These are phyloP conservation scores for Druon quercuslanigerum DNA, from an alignment of 1,140 invertebrate species.

Conservation along the genomic window DNA sequence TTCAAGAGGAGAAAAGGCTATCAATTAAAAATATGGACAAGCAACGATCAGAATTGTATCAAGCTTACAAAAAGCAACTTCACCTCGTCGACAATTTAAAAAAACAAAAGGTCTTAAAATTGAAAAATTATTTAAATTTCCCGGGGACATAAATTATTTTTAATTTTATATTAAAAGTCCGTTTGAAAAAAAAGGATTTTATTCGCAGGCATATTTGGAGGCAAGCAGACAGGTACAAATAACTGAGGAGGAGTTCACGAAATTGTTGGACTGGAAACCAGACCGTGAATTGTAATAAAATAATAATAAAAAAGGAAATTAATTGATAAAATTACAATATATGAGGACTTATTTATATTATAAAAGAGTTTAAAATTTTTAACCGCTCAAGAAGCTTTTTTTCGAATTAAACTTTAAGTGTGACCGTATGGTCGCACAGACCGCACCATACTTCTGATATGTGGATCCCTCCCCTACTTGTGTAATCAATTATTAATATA, in stretches of 20 bases:
- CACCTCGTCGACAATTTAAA: constrained; percentile 76
- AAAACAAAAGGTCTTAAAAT: constrained; percentile 70
- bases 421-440: no score
- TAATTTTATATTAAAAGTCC: constrained; percentile 26
- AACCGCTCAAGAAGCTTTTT: no score
- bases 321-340: no score
- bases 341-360: no score
- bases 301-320: no score
- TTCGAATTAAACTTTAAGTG: no score
- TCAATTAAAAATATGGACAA: constrained; percentile 71
- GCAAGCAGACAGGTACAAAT: constrained; percentile 68
- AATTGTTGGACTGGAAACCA: constrained; percentile 71
- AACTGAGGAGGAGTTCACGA: constrained; percentile 71
- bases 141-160: no score
- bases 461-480: no score
- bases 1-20: constrained; percentile 67
- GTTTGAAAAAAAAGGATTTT: constrained; percentile 72
- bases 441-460: no score
- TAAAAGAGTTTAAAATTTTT: no score
- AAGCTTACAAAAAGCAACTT: constrained; percentile 76
- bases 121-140: no score
- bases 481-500: no score
- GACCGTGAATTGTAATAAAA: constrained; percentile 36
- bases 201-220: constrained; percentile 70
- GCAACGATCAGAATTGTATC: constrained; percentile 72